Base-by-base conservation (phyloP, 2,113 vertebrate genomes). In the Natator depressus region DNA sequence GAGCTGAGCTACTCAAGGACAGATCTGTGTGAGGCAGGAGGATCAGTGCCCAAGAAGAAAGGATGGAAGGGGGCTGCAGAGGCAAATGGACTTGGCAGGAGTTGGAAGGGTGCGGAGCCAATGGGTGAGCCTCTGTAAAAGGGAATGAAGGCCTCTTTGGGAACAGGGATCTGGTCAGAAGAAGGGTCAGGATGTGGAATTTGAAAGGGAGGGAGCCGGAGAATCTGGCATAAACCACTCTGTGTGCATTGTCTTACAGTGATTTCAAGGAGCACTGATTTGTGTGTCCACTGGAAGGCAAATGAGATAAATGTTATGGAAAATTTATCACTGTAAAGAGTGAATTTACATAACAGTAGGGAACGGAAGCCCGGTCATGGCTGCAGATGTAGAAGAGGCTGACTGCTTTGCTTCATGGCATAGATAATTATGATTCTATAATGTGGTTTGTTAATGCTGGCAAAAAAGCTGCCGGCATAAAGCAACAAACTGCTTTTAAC, bases 401-500 rank as follows among this genome's bases (percentile, higher is more conserved):
- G 91, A 84, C 31, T n/a, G 19, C 82, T 95, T 81, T 91, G n/a
- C 54, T 95, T 95, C 86, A 35, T 7, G 72, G 89, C 79, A 55
- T 10, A 90, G 86, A 82, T 91, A 49, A 62, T 87, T 95, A 89
- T 80, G 42, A 95, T 96, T 87, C 5, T 54, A 79, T 79, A 84
- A 75, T 25, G 31, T 90, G 92, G 92, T 82, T 92, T 90, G 57
- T 29, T 83, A 92, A 94, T 95, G 88, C 89, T 96, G 97, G 94
- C 85, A 80, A 96, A 95, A 96, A 97, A 91, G 82, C 94, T 95
- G 89, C 76, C 89, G 79, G 6, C 8, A 35, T 50, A 75, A 91
- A 87, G 89, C 75, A 95, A 95, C 47, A 91, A 47, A 93, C 85
- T 49, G 69, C 94, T 96, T 97, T 98, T 95, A 97, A 96, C 88